A percentile compares a stretch with the other conserved stretches of the same genome.
Evolutionary conservation across 2,797 vertebrate species (phyloP).

Genomic region (Trachurus trachurus): DNA sequence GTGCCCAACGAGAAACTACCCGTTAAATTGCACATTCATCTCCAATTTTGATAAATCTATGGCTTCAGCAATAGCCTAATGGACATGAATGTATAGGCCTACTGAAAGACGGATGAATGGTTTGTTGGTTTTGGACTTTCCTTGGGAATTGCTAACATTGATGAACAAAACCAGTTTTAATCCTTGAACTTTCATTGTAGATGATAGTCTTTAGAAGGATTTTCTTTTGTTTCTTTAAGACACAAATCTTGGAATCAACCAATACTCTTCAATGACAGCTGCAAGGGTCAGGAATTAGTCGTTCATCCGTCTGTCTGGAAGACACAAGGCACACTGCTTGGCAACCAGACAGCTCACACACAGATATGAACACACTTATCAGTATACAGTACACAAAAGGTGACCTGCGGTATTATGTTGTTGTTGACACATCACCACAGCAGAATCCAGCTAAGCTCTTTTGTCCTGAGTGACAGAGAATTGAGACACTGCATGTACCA

Average conservation of each 20-base stretch:
- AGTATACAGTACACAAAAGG: conserved; percentile 30
- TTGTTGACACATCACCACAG: conserved; percentile 49
- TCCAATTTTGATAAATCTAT: neutral
- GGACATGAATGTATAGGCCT: neutral
- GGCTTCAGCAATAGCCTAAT: neutral
- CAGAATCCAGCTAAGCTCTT: conserved; percentile 63
- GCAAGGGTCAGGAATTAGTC: conserved; percentile 14
- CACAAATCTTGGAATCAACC: conserved; percentile 3
- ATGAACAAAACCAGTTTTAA: neutral
- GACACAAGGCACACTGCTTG: neutral
- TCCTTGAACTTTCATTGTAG: neutral
- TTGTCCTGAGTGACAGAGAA: conserved; percentile 48
- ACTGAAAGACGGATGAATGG: neutral
- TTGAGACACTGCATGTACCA: conserved; percentile 47
- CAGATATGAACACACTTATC: conserved; percentile 1
- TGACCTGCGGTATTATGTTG: conserved; percentile 52
- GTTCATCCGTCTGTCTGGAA: conserved; percentile 7
- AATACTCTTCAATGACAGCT: conserved; percentile 10
- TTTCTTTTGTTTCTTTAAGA: neutral
- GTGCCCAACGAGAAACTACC: neutral
- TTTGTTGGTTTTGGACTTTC: conserved; percentile 5
- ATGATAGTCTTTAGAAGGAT: neutral
- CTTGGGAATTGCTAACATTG: neutral
- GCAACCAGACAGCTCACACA: conserved; percentile 26
- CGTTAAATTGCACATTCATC: neutral